A percentile compares a stretch with the other conserved stretches of the same genome.
phyloP scores from a whole-genome alignment of 2,888 invertebrate genomes.

The Biston betularia region DNA sequence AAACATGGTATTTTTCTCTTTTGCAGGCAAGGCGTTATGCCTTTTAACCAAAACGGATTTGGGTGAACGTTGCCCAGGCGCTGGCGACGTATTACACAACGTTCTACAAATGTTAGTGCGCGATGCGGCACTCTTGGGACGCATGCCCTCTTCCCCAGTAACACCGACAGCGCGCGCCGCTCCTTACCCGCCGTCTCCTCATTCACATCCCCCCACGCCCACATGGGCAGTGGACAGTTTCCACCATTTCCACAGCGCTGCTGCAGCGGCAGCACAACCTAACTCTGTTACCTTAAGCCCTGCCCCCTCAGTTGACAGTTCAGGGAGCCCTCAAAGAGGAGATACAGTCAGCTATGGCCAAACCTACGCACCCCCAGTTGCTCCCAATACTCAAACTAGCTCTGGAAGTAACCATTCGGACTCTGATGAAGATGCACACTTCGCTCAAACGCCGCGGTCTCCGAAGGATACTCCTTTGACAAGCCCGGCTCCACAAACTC shows the following conservation, averaged over 20 bases:
- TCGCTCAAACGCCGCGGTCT: slow-evolving; percentile 87
- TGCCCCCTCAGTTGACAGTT: slow-evolving; percentile 95
- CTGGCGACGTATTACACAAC: slow-evolving; percentile 97
- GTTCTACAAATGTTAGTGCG: slow-evolving; percentile 95
- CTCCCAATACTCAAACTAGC: slow-evolving; percentile 78
- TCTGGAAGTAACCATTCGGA: slow-evolving; percentile 92
- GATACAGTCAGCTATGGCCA: slow-evolving; percentile 81
- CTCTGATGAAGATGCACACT: slow-evolving; percentile 91
- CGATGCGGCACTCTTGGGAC: slow-evolving; percentile 92
- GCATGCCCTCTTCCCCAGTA: slow-evolving; percentile 93
- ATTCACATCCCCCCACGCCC: slow-evolving; percentile 93
- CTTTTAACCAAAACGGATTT: slow-evolving; percentile 95
- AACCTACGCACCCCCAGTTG: slow-evolving; percentile 73
- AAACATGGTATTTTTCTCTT: slow-evolving; percentile 30
- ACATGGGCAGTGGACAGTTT: slow-evolving; percentile 89
- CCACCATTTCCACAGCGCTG: slow-evolving; percentile 89
- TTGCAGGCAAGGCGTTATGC: slow-evolving; percentile 95
- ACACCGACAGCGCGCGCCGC: slow-evolving; percentile 92
- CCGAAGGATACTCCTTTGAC: slow-evolving; percentile 79
- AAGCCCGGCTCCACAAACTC: slow-evolving; percentile 74
- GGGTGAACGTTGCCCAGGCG: slow-evolving; percentile 96
- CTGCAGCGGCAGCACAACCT: slow-evolving; percentile 87
- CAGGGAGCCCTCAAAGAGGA: slow-evolving; percentile 93
- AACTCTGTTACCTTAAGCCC: slow-evolving; percentile 96
- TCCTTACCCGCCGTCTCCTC: slow-evolving; percentile 91